A percentile compares a stretch with the other conserved stretches of the same genome.
phyloP scores from a whole-genome alignment of 2,113 vertebrate species.

The Prietella phreatophila region DNA sequence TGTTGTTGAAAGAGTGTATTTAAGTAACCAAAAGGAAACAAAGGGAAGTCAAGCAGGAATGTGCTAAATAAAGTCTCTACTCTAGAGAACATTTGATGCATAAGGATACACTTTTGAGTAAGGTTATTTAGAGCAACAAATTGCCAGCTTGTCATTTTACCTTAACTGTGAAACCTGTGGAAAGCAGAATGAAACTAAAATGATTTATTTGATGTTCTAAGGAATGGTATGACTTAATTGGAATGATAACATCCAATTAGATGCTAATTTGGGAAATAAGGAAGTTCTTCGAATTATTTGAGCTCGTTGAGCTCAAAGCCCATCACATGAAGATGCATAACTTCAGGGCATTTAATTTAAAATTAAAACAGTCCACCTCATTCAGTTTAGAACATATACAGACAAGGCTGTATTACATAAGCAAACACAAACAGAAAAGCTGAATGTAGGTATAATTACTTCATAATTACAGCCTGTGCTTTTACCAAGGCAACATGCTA shows the following conservation, averaged over 20 bases:
- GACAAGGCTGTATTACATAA: not conserved
- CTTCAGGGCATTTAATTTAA: not conserved
- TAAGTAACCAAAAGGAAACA: slow-evolving; percentile 24
- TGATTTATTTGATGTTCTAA: too few relatives aligned
- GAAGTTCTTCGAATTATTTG: not conserved
- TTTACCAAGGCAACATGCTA: slow-evolving; percentile 28
- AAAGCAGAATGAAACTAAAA: not conserved
- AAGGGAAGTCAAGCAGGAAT: not conserved
- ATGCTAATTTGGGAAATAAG: not conserved
- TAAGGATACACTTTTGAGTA: not conserved
- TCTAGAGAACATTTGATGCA: slow-evolving; percentile 1
- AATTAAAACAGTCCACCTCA: not conserved
- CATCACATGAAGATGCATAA: not conserved
- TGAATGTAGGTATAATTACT: slow-evolving; percentile 43
- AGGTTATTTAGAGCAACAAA: slow-evolving; percentile 16
- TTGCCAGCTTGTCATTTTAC: slow-evolving; percentile 7
- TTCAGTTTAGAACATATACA: not conserved
- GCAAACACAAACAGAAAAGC: not conserved
- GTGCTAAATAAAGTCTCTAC: not conserved
- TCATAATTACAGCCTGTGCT: slow-evolving; percentile 33
- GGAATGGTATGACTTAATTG: not conserved
- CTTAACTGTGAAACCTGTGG: not conserved
- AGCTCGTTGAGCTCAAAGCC: not conserved
- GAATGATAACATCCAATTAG: not conserved
- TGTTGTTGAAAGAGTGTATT: slow-evolving; percentile 15